Evolutionary conservation across 2,888 invertebrate species (phyloP).

Genomic region (Labia minor): DNA sequence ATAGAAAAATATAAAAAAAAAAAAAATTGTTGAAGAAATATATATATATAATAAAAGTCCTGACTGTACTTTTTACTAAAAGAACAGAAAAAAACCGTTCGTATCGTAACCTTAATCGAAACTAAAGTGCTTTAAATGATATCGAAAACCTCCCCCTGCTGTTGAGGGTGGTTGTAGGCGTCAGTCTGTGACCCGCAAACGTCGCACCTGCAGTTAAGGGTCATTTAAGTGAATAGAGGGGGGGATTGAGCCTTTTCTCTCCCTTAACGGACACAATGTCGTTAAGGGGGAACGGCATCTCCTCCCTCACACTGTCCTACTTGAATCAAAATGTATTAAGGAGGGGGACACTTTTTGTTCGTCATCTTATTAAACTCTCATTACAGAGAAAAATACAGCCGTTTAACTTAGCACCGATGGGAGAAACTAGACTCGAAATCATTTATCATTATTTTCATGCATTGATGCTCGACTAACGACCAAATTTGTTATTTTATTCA

Average conservation of each 20-base stretch:
- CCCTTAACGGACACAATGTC: background rate
- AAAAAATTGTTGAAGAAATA: too few relatives aligned
- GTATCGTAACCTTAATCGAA: too few relatives aligned
- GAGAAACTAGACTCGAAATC: background rate
- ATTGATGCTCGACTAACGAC: constrained; percentile 13
- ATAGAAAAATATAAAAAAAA: too few relatives aligned
- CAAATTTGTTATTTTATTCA: background rate
- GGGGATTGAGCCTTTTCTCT: background rate
- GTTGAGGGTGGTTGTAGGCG: background rate
- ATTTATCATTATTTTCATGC: constrained; percentile 13
- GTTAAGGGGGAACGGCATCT: background rate
- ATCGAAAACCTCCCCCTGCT: too few relatives aligned
- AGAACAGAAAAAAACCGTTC: too few relatives aligned
- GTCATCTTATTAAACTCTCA: constrained; percentile 3
- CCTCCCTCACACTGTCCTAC: too few relatives aligned
- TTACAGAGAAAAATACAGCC: background rate
- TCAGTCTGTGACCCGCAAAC: constrained; percentile 13
- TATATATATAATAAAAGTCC: too few relatives aligned
- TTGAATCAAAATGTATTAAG: too few relatives aligned
- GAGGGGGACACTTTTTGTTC: background rate
- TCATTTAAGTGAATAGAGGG: background rate
- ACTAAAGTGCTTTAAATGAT: too few relatives aligned
- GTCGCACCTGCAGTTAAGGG: background rate
- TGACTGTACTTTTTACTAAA: too few relatives aligned
- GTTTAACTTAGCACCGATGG: background rate